Base-by-base conservation (phyloP, 2,113 vertebrate species). In the Coryphaenoides rupestris region DNA sequence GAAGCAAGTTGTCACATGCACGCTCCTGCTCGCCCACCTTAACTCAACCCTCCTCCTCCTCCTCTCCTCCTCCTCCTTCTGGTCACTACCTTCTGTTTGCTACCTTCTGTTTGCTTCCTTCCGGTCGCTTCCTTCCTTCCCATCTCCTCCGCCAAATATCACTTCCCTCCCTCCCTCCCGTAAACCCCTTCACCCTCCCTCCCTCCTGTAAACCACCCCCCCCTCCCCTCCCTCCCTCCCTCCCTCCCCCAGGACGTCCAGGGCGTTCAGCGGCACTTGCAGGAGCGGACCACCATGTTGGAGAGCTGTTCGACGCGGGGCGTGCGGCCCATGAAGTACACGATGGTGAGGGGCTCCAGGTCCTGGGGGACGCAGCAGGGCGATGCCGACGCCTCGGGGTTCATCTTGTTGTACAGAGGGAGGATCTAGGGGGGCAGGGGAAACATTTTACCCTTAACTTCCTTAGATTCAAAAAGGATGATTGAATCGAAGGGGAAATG, bases 211-310 rank as follows among this genome's bases (percentile, higher is more conserved):
- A 63, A 70, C 50, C 56, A 62, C 62, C 59, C 68, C 70, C 50
- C 24, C 58, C 14, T 21, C 21, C n/a, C 4, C 17, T 19, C 46
- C 22, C 63, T 21, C 57, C 55, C 26, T n/a, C 53, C 40, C 68
- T 45, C 15, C 13, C 33, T 26, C 63, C 33, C 19, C 16, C 1
- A 5, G 6, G n/a, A n/a, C n/a, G n/a, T n/a, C n/a, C n/a, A n/a
- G 40, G 5, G 40, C 40, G 15, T 6, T 87, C 77, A 92, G 75
- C 91, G 89, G 69, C 91, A 92, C 78, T 92, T 92, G 79, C 91
- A 92, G 62, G 90, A 88, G 62, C 88, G 90, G 62, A 92, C 91
- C 40, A 92, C 90, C 91, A 92, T 92, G 66, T 92, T 92, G 76
- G 91, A 92, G 52, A 92, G 90, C 73, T 92, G 91, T 70, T 92